Evolutionary conservation across 2,888 invertebrate species (phyloP), one percentile per base, ranked within the genome.

Genomic region (Hecatera dysodea): DNA sequence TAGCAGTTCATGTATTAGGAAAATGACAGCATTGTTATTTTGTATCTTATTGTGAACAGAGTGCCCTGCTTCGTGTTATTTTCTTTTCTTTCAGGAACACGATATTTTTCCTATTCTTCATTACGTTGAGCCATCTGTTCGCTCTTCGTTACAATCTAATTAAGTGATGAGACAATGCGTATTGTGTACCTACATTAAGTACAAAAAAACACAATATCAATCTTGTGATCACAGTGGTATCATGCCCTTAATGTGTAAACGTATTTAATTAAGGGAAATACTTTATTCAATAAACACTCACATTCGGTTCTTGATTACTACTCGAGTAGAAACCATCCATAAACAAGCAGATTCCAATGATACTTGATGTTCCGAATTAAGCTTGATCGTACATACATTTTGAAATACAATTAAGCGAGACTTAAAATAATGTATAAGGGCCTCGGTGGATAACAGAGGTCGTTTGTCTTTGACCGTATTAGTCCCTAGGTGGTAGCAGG

Each of bases 51-150:
- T 71, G 63, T 44, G 53, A 76, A 36, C 17, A 39, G 36, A 60
- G 27, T 19, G 12, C 8, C n/a, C 22, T 42, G 33, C 39, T 17
- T 64, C n/a, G 19, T 48, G 46, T 77, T 56, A 48, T 67, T 59
- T 60, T 67, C 46, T 17, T 65, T 53, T 27, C 65, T 53, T 60
- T 56, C 72, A 48, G 53, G 27, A 72, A 48, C 50, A 64, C 36
- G 67, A 63, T 67, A 61, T 68, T 73, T 67, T 68, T 72, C 62
- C 53, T 76, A 67, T 63, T 63, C 56, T 68, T 76, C 55, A 72
- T 79, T 79, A 68, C 44, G 72, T 66, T 79, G 65, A 42, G 61
- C 67, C 67, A 80, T 80, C 62, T 77, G 74, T 77, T 74, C 65
- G 50, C 70, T 65, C 57, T 65, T 73, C 67, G 65, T 63, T 62